phyloP scores from a whole-genome alignment of 2,797 vertebrate species.

The Poeciliopsis gracilis region DNA sequence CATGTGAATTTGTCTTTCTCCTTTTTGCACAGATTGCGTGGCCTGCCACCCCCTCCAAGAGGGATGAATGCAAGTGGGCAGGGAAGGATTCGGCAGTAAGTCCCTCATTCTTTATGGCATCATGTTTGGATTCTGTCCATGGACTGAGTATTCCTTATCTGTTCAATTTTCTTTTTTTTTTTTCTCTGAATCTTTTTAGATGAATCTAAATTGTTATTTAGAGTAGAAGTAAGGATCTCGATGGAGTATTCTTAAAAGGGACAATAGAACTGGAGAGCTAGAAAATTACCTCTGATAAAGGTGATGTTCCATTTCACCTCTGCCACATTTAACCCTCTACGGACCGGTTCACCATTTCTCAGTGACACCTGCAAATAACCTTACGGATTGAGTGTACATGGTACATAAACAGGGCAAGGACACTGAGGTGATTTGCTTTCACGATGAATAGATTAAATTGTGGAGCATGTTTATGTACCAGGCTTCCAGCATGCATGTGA shows the following conservation, averaged over 20 bases:
- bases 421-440: constrained; percentile 36
- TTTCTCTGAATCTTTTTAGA: not conserved
- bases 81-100: constrained; percentile 96
- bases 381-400: constrained; percentile 8
- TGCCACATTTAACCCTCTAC: constrained; percentile 21
- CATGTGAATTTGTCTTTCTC: constrained; percentile 41
- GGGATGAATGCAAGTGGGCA: constrained; percentile 98
- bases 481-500: constrained; percentile 21
- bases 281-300: constrained; percentile 30
- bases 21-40: constrained; percentile 87
- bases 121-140: constrained; percentile 16
- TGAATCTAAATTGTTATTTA: constrained; percentile 1
- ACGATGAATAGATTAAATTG: constrained; percentile 26
- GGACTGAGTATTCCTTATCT: constrained; percentile 22
- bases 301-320: constrained; percentile 29
- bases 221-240: not conserved
- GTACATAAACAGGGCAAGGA: constrained; percentile 27
- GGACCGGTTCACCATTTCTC: constrained; percentile 16
- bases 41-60: constrained; percentile 93
- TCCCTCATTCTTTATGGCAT: constrained; percentile 38
- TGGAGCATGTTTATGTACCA: constrained; percentile 52
- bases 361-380: constrained; percentile 19
- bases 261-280: constrained; percentile 7
- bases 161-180: constrained; percentile 12
- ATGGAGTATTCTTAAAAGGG: not conserved